Percentiles rank a stretch among this genome's conserved stretches.
These are phyloP conservation scores for Amphimallon solstitiale DNA, from an alignment of 2,888 invertebrate species.

Conservation along the genomic window DNA sequence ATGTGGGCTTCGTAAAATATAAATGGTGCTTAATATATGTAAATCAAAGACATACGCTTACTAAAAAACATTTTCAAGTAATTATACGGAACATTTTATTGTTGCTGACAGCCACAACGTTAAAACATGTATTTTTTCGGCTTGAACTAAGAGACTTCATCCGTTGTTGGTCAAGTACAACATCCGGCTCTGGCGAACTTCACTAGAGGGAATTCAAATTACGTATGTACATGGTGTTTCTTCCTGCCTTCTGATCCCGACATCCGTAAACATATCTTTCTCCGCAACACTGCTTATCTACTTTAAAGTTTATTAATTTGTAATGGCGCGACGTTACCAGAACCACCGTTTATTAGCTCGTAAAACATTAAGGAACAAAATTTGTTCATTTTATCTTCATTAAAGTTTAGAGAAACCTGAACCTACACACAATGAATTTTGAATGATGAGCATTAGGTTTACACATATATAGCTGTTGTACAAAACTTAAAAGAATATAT, in stretches of 20 bases:
- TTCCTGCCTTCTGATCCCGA: slow-evolving; percentile 14
- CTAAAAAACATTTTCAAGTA: background rate
- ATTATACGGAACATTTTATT: background rate
- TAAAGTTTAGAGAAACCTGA: background rate
- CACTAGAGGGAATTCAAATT: slow-evolving; percentile 2
- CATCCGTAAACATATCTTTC: slow-evolving; percentile 9
- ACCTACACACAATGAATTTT: too few relatives aligned
- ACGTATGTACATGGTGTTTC: background rate
- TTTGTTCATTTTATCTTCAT: background rate
- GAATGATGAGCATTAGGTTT: too few relatives aligned
- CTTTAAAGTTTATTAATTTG: slow-evolving; percentile 6
- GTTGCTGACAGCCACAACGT: background rate
- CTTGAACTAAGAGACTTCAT: slow-evolving; percentile 3
- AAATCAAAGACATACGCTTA: too few relatives aligned
- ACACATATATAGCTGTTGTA: too few relatives aligned
- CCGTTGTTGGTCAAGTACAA: slow-evolving; percentile 24
- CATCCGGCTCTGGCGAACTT: slow-evolving; percentile 11
- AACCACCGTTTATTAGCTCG: background rate
- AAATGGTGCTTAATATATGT: too few relatives aligned
- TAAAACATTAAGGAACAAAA: background rate
- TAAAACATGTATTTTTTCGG: background rate
- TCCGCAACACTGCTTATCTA: slow-evolving; percentile 9
- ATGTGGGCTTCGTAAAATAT: too few relatives aligned
- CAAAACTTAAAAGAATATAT: too few relatives aligned
- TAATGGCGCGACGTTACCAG: background rate